Evolutionary conservation across 2,113 vertebrate species (phyloP), one percentile per base, ranked within the genome.

Genomic region (Crotophaga sulcirostris): DNA sequence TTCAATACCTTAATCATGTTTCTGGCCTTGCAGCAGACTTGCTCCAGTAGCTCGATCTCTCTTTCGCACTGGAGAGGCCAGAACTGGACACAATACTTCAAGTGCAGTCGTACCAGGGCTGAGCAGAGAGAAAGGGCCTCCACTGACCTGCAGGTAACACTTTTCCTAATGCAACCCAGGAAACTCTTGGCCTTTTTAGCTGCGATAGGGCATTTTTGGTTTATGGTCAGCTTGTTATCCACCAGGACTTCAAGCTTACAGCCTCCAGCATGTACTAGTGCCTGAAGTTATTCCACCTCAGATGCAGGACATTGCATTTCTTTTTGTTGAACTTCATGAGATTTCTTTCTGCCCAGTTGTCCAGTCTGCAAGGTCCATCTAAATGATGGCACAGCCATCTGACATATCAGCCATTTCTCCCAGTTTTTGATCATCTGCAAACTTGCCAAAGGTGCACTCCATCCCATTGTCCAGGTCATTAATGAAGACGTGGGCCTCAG

Each of bases 151-250:
- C 55, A 77, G 68, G 55, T 25, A 93, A 33, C 38, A 51, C 19
- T 34, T 20, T 29, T 66, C 75, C 67, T n/a, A 42, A 42, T 18
- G 8, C 58, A 80, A 42, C 26, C 45, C 77, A 81, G n/a, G 63
- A 74, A 9, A 76, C 15, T 47, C 63, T 26, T 49, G 42, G 72
- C 31, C 58, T 72, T 12, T 52, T 67, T 52, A 60, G n/a, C 67
- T 28, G 23, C 0, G 0, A 60, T 2, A 9, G 11, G 60, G 21
- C 16, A 6, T 5, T 84, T 34, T 59, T 80, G 63, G 25, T 54
- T 80, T 63, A 51, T 2, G 3, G 21, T 67, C 38, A 86, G 42
- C 44, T 73, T n/a, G 72, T 70, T 73, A 72, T 21, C 16, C 10
- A 36, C 11, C 29, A 64, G 33, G 7, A 81, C 34, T 44, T 87